Evolutionary conservation across 2,888 invertebrate genomes (phyloP).

Genomic region (Tinea pellionella): DNA sequence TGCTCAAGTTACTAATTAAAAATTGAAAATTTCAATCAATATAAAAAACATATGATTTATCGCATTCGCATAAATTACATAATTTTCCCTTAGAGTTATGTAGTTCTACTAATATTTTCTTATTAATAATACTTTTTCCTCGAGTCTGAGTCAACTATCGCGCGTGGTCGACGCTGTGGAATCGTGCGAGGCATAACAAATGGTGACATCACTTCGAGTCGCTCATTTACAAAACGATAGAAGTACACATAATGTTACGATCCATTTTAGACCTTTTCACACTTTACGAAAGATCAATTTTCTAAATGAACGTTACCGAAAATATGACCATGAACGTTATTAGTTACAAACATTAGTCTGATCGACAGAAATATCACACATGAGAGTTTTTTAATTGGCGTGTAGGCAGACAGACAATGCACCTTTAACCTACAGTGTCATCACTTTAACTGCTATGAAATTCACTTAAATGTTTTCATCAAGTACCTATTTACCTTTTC

Average conservation of each 20-base stretch:
- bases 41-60: neutral
- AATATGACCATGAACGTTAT: conserved; percentile 23
- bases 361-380: conserved; percentile 28
- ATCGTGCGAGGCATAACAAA: conserved; percentile 51
- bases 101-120: neutral
- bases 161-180: conserved; percentile 39
- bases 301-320: conserved; percentile 22
- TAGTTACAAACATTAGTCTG: conserved; percentile 30
- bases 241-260: conserved; percentile 19
- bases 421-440: conserved; percentile 15
- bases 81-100: neutral
- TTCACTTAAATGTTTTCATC: neutral
- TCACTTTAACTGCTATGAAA: neutral
- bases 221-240: conserved; percentile 30
- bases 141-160: conserved; percentile 41
- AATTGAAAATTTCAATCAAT: neutral
- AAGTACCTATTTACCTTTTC: neutral
- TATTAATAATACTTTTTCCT: conserved; percentile 26
- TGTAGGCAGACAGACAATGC: conserved; percentile 18
- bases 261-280: conserved; percentile 27
- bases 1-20: neutral
- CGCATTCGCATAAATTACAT: neutral
- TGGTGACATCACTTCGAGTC: conserved; percentile 55
- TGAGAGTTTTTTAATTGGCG: conserved; percentile 25
- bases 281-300: conserved; percentile 31